phyloP scores from a whole-genome alignment of 1,140 invertebrate genomes.

The Scaptomyza montana region DNA sequence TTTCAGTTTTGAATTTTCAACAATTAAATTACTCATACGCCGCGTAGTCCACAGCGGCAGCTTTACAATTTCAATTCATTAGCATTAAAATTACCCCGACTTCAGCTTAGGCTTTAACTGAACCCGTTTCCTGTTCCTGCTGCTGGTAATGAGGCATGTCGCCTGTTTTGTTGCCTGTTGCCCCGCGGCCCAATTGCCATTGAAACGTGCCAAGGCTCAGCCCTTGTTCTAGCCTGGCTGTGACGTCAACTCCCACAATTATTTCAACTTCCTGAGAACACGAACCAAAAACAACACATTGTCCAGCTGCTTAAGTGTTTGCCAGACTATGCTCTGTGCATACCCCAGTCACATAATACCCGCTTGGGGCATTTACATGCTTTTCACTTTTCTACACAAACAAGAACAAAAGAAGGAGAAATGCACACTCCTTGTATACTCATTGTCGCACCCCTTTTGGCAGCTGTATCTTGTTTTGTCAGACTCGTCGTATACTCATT shows the following conservation, averaged over 20 bases:
- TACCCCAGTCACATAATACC: conserved; percentile 36
- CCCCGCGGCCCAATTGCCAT: conserved; percentile 54
- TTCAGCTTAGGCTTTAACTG: not conserved
- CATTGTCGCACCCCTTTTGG: not conserved
- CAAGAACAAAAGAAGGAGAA: conserved; percentile 42
- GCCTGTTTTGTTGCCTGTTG: conserved; percentile 34
- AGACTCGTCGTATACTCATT: conserved; percentile 71
- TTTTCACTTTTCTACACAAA: conserved; percentile 74
- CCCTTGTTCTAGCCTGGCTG: not conserved
- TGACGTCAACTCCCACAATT: conserved; percentile 36
- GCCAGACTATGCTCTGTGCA: conserved; percentile 32
- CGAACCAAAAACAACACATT: conserved; percentile 29
- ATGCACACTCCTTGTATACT: conserved; percentile 5
- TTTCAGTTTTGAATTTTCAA: conserved; percentile 50
- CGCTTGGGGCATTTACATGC: conserved; percentile 70
- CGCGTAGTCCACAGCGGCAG: conserved; percentile 15
- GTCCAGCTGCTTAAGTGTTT: conserved; percentile 67
- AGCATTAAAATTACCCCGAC: conserved; percentile 60
- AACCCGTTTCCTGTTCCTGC: conserved; percentile 22
- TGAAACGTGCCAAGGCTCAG: conserved; percentile 35
- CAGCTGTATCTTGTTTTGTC: conserved; percentile 33
- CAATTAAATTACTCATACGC: conserved; percentile 76
- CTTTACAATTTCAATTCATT: conserved; percentile 74
- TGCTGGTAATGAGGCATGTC: conserved; percentile 43
- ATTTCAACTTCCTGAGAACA: conserved; percentile 32